Conservation (phyloP, 1,140 invertebrate genomes). For the Drosophila sp. region DNA sequence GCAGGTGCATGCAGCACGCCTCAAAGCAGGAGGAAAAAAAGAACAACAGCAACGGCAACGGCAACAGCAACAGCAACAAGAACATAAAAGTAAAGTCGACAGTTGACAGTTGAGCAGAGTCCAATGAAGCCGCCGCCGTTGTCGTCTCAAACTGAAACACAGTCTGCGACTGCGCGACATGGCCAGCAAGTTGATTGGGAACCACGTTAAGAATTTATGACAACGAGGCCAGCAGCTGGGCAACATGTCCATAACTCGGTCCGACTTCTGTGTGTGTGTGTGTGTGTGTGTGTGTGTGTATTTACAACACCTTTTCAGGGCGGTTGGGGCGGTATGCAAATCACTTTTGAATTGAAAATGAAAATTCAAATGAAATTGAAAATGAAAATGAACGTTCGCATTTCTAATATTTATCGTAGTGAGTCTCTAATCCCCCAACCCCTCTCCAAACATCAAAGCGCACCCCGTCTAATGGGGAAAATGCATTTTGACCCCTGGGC, state of each 20-base stretch:
- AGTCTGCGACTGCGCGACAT: constrained; percentile 45
- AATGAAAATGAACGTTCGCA: constrained; percentile 50
- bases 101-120: constrained; percentile 42
- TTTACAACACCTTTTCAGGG: constrained; percentile 46
- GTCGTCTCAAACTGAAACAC: constrained; percentile 5
- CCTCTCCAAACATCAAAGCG: constrained; percentile 65
- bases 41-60: no score
- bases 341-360: constrained; percentile 64
- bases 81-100: constrained; percentile 50
- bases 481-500: constrained; percentile 61
- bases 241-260: constrained; percentile 28
- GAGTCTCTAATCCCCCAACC: no score
- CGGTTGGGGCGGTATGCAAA: constrained; percentile 56
- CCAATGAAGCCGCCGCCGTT: constrained; percentile 29
- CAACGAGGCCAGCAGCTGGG: constrained; percentile 22
- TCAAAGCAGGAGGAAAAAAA: constrained; percentile 4
- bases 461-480: constrained; percentile 61
- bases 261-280: background rate
- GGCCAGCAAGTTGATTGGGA: constrained; percentile 34
- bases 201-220: constrained; percentile 45
- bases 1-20: constrained; percentile 76
- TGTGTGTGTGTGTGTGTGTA: constrained; percentile 1
- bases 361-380: constrained; percentile 59
- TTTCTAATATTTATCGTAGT: constrained; percentile 27
- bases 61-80: constrained; percentile 2